Evolutionary conservation across 1,140 invertebrate genomes (phyloP).

Genomic region (Brachionus rotundiformis): DNA sequence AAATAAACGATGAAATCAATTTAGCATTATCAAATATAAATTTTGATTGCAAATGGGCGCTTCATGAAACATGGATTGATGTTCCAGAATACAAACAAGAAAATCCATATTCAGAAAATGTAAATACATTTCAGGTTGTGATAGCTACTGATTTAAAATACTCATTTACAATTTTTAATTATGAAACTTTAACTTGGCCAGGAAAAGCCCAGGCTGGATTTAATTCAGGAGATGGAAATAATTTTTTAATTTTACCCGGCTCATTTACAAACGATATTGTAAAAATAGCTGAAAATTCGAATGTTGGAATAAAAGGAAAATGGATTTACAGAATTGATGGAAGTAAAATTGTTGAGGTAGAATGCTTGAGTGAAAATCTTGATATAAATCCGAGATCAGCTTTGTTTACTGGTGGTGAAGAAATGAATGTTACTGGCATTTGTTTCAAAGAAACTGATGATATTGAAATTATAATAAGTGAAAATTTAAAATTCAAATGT

Average conservation of each 20-base stretch:
- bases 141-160: constrained; percentile 1
- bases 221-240: neutral
- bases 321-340: neutral
- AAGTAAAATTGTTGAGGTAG: neutral
- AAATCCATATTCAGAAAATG: neutral
- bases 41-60: neutral
- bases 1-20: neutral
- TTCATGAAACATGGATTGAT: neutral
- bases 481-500: neutral
- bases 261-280: neutral
- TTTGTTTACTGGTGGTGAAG: neutral
- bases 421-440: neutral
- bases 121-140: neutral
- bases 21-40: neutral
- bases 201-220: neutral
- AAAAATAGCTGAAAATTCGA: neutral
- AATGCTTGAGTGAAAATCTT: neutral
- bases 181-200: neutral
- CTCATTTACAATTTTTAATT: constrained; percentile 32
- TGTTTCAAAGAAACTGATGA: neutral
- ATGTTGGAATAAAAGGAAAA: neutral
- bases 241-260: neutral
- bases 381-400: neutral
- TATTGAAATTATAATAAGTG: neutral
- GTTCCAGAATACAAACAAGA: neutral